These are phyloP conservation scores for Zygaena filipendulae DNA, from an alignment of 2,888 invertebrate genomes.

Conservation along the genomic window DNA sequence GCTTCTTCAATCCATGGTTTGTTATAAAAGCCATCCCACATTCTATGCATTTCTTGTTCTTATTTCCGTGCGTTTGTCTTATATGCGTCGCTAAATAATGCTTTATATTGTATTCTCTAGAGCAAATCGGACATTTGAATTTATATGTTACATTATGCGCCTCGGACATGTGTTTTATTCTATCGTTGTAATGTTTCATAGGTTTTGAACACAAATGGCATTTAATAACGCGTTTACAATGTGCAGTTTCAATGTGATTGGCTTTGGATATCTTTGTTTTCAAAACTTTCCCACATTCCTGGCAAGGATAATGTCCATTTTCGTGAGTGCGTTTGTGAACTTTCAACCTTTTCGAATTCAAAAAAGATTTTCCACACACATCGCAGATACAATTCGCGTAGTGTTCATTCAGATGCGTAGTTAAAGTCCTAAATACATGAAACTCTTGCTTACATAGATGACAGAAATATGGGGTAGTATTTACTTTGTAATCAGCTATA, in stretches of 20 bases:
- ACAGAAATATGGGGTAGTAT: conserved; percentile 38
- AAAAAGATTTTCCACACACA: conserved; percentile 58
- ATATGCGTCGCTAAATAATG: conserved; percentile 54
- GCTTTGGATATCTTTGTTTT: conserved; percentile 42
- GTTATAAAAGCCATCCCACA: conserved; percentile 60
- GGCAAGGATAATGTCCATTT: conserved; percentile 42
- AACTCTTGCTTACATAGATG: conserved; percentile 42
- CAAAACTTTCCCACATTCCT: conserved; percentile 39
- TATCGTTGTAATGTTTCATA: conserved; percentile 54
- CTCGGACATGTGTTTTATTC: conserved; percentile 54
- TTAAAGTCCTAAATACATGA: conserved; percentile 47
- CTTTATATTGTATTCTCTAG: conserved; percentile 43
- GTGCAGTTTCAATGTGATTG: conserved; percentile 46
- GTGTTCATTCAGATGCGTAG: conserved; percentile 58
- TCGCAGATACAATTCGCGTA: conserved; percentile 60
- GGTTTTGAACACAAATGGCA: conserved; percentile 49
- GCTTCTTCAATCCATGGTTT: conserved; percentile 36
- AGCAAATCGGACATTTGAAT: conserved; percentile 43
- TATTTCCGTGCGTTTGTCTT: conserved; percentile 50
- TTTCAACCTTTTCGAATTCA: conserved; percentile 54
- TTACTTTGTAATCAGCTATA: conserved; percentile 49
- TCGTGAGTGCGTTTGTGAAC: conserved; percentile 61
- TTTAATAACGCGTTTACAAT: conserved; percentile 40
- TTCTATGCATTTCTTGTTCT: conserved; percentile 50
- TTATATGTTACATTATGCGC: conserved; percentile 45